Evolutionary conservation across 2,797 vertebrate species (phyloP), one percentile per base, ranked within the genome.

Genomic region (Aplochiton taeniatus): DNA sequence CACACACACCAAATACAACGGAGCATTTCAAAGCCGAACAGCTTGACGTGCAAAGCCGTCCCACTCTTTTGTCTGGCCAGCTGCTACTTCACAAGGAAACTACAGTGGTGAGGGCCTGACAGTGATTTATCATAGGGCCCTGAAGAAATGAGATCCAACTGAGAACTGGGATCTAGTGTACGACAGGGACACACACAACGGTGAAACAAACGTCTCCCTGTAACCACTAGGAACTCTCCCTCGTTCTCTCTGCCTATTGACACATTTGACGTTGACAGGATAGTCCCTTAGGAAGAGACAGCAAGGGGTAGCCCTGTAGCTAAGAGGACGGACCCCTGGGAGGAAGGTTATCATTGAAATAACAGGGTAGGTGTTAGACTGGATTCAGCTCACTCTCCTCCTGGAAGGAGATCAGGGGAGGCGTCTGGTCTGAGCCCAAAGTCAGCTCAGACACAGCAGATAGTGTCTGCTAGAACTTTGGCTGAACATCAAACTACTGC

Each of bases 31-130:
- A 53, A 69, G 73, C 45, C 10, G n/a, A 50, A 77, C 53, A 63
- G 69, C 62, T 70, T 68, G 69, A 71, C 18, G 50, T 54, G 59
- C 69, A 9, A 14, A 49, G 43, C 17, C 1, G 66, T 68, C 57
- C 52, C 54, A 72, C 61, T 31, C 63, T 83, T 73, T 76, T 66
- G 75, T 77, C 61, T 78, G 66, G 57, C 68, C 72, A 65, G 63
- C 69, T 61, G 73, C 74, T 77, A 69, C 61, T 78, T 76, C 62
- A 66, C 77, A 60, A 72, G 69, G 46, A 75, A 49, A 66, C 62
- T 42, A 3, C 0, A 4, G 4, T 62, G 53, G 16, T 62, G 42
- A 62, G 42, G 53, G 41, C 47, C 54, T 4, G n/a, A n/a, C n/a
- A 72, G 8, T 57, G 52, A 74, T 31, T 66, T 80, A 75, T 59